Percentiles rank a stretch among this genome's conserved stretches.
Evolutionary conservation across 1,140 invertebrate species (phyloP).

Genomic region (Psix sp.): DNA sequence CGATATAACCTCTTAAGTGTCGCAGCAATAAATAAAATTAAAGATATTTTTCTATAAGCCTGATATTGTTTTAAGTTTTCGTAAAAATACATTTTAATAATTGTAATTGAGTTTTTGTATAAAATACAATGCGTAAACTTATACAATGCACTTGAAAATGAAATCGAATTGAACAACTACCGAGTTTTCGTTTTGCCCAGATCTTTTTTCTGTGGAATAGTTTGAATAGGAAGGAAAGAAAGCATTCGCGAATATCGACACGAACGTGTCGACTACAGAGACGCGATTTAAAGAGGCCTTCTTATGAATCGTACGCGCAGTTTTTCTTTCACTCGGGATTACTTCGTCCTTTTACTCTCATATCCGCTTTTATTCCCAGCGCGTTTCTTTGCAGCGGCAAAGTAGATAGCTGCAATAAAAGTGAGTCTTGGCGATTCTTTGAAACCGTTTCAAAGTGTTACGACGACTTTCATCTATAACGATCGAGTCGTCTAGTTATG

Average conservation of each 20-base stretch:
- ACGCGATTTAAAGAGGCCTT: slow-evolving; percentile 59
- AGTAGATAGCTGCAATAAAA: slow-evolving; percentile 62
- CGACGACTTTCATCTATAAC: slow-evolving; percentile 62
- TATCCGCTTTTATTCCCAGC: slow-evolving; percentile 59
- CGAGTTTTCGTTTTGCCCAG: slow-evolving; percentile 9
- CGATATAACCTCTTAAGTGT: too few species aligned
- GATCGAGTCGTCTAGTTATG: slow-evolving; percentile 62
- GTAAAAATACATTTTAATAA: too few species aligned
- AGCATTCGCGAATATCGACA: slow-evolving; percentile 52
- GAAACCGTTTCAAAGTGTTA: slow-evolving; percentile 61
- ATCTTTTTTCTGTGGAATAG: slow-evolving; percentile 32
- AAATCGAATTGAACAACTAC: slow-evolving; percentile 46
- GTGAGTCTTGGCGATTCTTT: slow-evolving; percentile 61
- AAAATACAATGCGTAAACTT: too few species aligned
- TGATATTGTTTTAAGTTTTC: too few species aligned
- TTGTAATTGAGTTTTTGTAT: too few species aligned
- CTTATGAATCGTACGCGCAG: slow-evolving; percentile 61
- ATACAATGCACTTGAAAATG: too few species aligned
- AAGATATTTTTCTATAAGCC: too few species aligned
- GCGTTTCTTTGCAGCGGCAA: slow-evolving; percentile 57
- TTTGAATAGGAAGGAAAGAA: slow-evolving; percentile 51
- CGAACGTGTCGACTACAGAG: slow-evolving; percentile 53
- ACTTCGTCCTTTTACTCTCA: slow-evolving; percentile 59
- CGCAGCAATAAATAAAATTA: too few species aligned
- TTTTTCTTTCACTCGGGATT: slow-evolving; percentile 58